Evolutionary conservation across 2,888 invertebrate species (phyloP).

Genomic region (Margaritifera margaritifera): DNA sequence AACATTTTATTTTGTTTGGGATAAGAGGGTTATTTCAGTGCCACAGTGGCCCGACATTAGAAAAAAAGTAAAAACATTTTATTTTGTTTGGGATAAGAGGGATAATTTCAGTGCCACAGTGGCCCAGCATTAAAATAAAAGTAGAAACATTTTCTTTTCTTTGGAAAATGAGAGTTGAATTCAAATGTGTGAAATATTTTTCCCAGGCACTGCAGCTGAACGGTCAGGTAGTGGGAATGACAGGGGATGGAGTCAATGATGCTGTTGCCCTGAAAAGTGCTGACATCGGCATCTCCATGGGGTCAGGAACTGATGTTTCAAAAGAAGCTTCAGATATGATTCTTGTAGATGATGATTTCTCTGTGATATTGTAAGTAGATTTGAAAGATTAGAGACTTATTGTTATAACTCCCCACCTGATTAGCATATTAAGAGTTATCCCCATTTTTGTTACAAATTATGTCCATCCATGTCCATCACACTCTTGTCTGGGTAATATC

Average conservation of each 20-base stretch:
- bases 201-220: constrained; percentile 86
- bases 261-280: constrained; percentile 97
- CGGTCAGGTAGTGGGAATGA: constrained; percentile 98
- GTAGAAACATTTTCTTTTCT: no score
- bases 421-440: background rate
- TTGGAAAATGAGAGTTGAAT: no score
- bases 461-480: background rate
- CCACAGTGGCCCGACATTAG: no score
- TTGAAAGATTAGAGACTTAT: background rate
- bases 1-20: no score
- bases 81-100: no score
- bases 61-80: no score
- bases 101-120: no score
- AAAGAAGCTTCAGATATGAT: constrained; percentile 99
- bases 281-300: constrained; percentile 98
- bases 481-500: no score
- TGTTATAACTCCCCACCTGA: background rate
- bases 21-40: no score
- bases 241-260: constrained; percentile 99
- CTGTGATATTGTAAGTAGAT: constrained; percentile 90
- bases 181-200: no score
- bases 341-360: constrained; percentile 97
- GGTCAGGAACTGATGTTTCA: constrained; percentile 96
- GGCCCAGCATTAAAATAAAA: no score
- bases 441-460: constrained; percentile 1